Base-by-base conservation (phyloP, 2,888 invertebrate genomes). In the Diogma glabrata region DNA sequence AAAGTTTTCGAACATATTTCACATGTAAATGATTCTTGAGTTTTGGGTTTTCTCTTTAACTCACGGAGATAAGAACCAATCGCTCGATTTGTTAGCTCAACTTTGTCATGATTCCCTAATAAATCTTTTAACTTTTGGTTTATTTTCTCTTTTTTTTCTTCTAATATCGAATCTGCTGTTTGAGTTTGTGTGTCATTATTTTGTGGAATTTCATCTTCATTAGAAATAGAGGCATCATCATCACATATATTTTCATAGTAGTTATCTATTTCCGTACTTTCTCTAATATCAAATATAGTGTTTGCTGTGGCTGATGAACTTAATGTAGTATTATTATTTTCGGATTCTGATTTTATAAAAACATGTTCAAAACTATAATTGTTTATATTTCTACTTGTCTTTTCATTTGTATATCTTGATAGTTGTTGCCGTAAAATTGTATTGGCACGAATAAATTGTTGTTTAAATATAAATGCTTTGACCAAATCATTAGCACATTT, bases 1-100 rank as follows among this genome's bases (percentile, higher is more conserved):
- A 69, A 55, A 33, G 65, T 59, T 52, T 69, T 69, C 4, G 54
- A 56, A 50, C 69, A 69, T 4, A 63, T 59, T 61, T 66, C 53
- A 36, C 61, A 61, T 47, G 54, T 57, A 40, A 56, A 60, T 3
- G 58, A 57, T 23, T 57, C 58, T 2, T 56, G 57, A 0, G 56
- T 54, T 46, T 26, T 46, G 14, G 46, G 22, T 26, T 46, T 46
- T 16, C 22, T n/a, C 12, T 26, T 24, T 9, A 43, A 22, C 14
- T 22, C 22, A 22, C 43, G 43, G 23, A 43, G 20, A 12, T 43
- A 43, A 3, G 43, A 43, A 22, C 22, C 23, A 9, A 22, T 43
- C n/a, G 43, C 43, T 23, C 22, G 43, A 20, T 43, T 23, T 7
- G 43, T 43, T 3, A 43, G 20, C n/a, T 22, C n/a, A 43, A 14